Evolutionary conservation across 64 coral and sea anemone genomes (phyloP).

Genomic region (Montipora cactus): DNA sequence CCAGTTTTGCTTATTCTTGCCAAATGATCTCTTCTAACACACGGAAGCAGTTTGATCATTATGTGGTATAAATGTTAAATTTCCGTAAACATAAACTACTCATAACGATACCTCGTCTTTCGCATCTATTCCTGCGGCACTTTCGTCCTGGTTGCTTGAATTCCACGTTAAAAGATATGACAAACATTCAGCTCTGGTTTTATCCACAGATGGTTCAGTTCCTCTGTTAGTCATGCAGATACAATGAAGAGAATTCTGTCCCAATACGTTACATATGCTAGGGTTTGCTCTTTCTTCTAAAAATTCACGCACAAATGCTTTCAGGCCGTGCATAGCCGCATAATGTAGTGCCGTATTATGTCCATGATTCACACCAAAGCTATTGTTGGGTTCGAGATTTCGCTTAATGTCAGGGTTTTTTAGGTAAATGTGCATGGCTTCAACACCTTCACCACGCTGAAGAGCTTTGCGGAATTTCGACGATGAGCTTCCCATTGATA

Average conservation of each 20-base stretch:
- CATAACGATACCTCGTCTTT: slow-evolving; percentile 48
- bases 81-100: background rate
- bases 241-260: slow-evolving; percentile 85
- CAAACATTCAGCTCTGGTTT: slow-evolving; percentile 82
- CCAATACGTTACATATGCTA: slow-evolving; percentile 54
- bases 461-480: slow-evolving; percentile 96
- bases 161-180: slow-evolving; percentile 75
- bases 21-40: background rate
- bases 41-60: background rate
- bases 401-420: slow-evolving; percentile 93
- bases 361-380: slow-evolving; percentile 82
- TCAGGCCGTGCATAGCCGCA: slow-evolving; percentile 85
- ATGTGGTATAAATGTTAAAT: background rate
- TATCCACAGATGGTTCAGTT: slow-evolving; percentile 65
- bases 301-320: slow-evolving; percentile 86
- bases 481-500: slow-evolving; percentile 83
- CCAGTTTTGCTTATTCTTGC: too few species aligned
- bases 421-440: slow-evolving; percentile 95
- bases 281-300: slow-evolving; percentile 86
- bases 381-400: slow-evolving; percentile 84
- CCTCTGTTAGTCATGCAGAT: slow-evolving; percentile 66
- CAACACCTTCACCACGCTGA: slow-evolving; percentile 97
- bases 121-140: slow-evolving; percentile 48
- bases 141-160: slow-evolving; percentile 49
- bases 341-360: slow-evolving; percentile 91